These are phyloP conservation scores for Ochotona princeps DNA, from an alignment of 2,113 vertebrate species.

Conservation along the genomic window DNA sequence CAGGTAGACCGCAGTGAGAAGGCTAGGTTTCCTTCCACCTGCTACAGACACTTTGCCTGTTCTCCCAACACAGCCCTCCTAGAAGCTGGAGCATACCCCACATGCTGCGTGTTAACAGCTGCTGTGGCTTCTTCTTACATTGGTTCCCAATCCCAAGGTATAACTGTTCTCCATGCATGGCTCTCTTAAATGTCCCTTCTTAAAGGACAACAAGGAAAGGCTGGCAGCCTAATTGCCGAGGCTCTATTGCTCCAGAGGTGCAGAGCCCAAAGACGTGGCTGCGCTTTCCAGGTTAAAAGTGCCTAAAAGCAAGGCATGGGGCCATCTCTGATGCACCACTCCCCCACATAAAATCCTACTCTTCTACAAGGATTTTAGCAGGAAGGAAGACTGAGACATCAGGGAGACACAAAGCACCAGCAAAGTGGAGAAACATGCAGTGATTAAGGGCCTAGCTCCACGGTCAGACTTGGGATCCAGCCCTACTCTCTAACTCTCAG, in stretches of 20 bases:
- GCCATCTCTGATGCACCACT: no score
- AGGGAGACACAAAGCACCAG: no score
- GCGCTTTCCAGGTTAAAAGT: no score
- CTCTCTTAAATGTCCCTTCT: slow-evolving; percentile 12
- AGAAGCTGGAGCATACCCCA: background rate
- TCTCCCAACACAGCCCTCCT: background rate
- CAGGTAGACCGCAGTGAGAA: background rate
- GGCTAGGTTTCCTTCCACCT: background rate
- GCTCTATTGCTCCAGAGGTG: background rate
- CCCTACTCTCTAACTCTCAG: no score
- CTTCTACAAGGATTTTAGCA: no score
- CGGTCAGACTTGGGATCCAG: no score
- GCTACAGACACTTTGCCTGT: background rate
- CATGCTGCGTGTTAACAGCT: accelerated
- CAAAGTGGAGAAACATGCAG: no score
- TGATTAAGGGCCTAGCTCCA: no score
- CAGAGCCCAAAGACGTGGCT: no score
- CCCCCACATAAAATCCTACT: no score
- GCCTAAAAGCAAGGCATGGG: no score
- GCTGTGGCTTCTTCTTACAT: background rate
- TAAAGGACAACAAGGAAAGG: background rate
- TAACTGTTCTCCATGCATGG: background rate
- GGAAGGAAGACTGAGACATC: no score
- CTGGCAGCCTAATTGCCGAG: background rate
- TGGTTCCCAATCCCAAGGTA: background rate